These are phyloP conservation scores for Rhodeus uyekii DNA, from an alignment of 2,797 vertebrate genomes.

Conservation along the genomic window DNA sequence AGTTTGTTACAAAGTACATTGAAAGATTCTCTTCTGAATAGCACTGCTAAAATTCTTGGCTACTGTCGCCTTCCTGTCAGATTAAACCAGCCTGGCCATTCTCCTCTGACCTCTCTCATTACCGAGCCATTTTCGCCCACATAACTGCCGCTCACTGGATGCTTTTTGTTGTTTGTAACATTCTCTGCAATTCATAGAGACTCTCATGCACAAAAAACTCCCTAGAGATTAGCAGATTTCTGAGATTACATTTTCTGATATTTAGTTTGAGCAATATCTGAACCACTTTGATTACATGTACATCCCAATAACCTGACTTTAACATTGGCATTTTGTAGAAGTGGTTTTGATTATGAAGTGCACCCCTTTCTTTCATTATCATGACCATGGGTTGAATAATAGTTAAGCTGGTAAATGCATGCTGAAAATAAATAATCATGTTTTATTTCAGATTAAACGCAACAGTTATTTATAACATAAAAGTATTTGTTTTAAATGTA, in stretches of 20 bases:
- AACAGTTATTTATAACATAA: too few species aligned
- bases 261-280: background rate
- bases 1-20: background rate
- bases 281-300: background rate
- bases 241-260: slow-evolving; percentile 13
- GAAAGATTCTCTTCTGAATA: background rate
- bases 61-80: slow-evolving; percentile 15
- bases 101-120: slow-evolving; percentile 24
- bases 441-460: too few species aligned
- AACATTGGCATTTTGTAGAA: background rate
- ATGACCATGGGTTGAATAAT: background rate
- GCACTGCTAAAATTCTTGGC: background rate
- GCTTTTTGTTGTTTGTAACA: background rate
- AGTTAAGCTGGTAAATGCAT: background rate
- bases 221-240: slow-evolving; percentile 1
- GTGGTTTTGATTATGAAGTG: background rate
- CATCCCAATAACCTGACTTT: background rate
- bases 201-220: background rate
- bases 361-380: too few species aligned
- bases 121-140: slow-evolving; percentile 10
- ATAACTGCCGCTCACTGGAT: slow-evolving; percentile 11
- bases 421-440: background rate
- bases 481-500: too few species aligned
- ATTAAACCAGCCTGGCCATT: slow-evolving; percentile 1
- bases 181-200: slow-evolving; percentile 10